These are phyloP conservation scores for Spatulosminthurus flaviceps DNA, from an alignment of 2,888 invertebrate species.

Conservation along the genomic window DNA sequence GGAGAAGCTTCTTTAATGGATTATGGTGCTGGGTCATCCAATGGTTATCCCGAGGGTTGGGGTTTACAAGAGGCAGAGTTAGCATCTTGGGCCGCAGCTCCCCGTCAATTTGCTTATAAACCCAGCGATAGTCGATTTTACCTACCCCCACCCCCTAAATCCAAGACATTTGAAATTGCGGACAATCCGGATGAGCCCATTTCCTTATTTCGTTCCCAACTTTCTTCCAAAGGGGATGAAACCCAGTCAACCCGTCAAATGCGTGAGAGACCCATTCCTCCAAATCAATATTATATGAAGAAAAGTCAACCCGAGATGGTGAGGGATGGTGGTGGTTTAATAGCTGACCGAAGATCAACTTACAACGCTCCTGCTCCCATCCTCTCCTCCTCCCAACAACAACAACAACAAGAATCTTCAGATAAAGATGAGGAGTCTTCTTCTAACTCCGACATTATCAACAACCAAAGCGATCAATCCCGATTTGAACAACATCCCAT, in stretches of 20 bases:
- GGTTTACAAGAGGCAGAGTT: constrained; percentile 3
- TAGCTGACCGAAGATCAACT: not conserved
- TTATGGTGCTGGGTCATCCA: not conserved
- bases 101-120: constrained; percentile 60
- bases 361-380: not conserved
- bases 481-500: not conserved
- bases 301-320: constrained; percentile 42
- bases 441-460: not conserved
- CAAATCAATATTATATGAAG: constrained; percentile 40
- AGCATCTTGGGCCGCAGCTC: constrained; percentile 50
- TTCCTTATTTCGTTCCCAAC: not conserved
- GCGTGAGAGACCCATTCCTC: not conserved
- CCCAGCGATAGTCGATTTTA: constrained; percentile 60
- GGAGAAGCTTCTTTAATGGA: not conserved
- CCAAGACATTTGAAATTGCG: not conserved
- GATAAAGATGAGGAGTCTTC: too few species aligned
- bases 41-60: constrained; percentile 18
- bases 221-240: not conserved
- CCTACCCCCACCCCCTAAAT: constrained; percentile 38
- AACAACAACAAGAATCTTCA: not conserved
- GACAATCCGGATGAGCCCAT: not conserved
- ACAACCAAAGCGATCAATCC: not conserved
- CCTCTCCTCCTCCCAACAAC: not conserved
- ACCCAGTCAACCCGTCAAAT: not conserved
- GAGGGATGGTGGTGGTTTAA: constrained; percentile 20